A percentile compares a stretch with the other conserved stretches of the same genome.
These are phyloP conservation scores for Leptinotarsa tumamoca DNA, from an alignment of 2,888 invertebrate genomes.

Conservation along the genomic window DNA sequence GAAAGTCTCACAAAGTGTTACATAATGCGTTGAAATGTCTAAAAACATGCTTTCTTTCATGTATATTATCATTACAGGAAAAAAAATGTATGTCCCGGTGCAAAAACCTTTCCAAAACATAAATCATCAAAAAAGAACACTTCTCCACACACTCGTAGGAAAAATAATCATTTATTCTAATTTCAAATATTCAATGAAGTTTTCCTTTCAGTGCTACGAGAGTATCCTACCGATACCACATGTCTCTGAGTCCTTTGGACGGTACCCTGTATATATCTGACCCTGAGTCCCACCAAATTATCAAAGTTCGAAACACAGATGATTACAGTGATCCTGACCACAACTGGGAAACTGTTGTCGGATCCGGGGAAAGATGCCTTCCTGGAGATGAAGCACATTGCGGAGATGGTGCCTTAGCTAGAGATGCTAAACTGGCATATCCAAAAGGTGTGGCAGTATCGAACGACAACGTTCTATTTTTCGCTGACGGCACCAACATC, in stretches of 20 bases:
- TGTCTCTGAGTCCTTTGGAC: constrained; percentile 94
- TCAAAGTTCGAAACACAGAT: constrained; percentile 84
- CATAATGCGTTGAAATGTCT: no score
- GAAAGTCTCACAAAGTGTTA: no score
- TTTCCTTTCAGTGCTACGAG: constrained; percentile 76
- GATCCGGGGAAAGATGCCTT: constrained; percentile 92
- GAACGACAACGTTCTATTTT: constrained; percentile 90
- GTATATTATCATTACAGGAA: no score
- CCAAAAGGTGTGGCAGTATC: constrained; percentile 97
- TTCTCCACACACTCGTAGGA: no score
- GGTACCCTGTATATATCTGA: constrained; percentile 95
- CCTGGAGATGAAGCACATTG: constrained; percentile 95
- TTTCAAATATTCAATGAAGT: neutral
- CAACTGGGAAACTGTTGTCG: constrained; percentile 96
- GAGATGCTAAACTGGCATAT: constrained; percentile 93
- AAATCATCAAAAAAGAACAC: no score
- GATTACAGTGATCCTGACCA: constrained; percentile 88
- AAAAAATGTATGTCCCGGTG: no score
- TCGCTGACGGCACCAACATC: constrained; percentile 94
- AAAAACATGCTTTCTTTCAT: no score
- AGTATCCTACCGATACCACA: constrained; percentile 96
- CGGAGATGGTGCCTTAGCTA: constrained; percentile 93
- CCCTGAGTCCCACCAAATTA: constrained; percentile 94
- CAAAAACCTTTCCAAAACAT: no score
- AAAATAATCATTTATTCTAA: neutral